phyloP scores from a whole-genome alignment of 2,797 vertebrate genomes.

The Perodicticus potto region DNA sequence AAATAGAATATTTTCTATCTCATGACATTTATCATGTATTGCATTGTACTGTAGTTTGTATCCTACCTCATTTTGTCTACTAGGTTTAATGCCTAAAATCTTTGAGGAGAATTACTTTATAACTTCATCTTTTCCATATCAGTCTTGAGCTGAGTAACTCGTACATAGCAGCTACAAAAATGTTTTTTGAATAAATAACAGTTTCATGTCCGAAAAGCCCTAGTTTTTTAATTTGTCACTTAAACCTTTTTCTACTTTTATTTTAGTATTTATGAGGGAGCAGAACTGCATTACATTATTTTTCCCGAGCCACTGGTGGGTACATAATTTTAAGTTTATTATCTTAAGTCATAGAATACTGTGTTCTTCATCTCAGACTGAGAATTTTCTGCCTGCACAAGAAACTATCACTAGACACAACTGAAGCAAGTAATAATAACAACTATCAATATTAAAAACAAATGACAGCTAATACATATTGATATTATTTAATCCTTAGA shows the following conservation, averaged over 20 bases:
- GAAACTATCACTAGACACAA: neutral
- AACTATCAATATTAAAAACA: neutral
- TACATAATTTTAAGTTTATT: slow-evolving; percentile 41
- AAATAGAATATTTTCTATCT: neutral
- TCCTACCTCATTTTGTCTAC: neutral
- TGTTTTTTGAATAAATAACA: slow-evolving; percentile 4
- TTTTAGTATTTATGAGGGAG: neutral
- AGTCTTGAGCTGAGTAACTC: neutral
- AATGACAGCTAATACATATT: neutral
- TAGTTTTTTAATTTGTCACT: neutral
- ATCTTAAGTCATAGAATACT: neutral
- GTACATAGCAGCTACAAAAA: neutral
- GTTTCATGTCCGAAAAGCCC: neutral
- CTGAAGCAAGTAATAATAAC: neutral
- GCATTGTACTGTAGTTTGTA: neutral
- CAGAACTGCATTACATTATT: neutral
- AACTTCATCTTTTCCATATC: neutral
- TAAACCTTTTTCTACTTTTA: neutral
- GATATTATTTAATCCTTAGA: neutral
- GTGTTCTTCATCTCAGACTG: neutral
- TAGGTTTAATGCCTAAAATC: neutral
- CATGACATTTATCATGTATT: neutral
- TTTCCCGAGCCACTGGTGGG: neutral
- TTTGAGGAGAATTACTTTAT: neutral
- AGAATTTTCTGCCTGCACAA: slow-evolving; percentile 1